Percentiles rank a stretch among this genome's conserved stretches.
phyloP scores from a whole-genome alignment of 1,140 invertebrate genomes.

The Zophobas morio region DNA sequence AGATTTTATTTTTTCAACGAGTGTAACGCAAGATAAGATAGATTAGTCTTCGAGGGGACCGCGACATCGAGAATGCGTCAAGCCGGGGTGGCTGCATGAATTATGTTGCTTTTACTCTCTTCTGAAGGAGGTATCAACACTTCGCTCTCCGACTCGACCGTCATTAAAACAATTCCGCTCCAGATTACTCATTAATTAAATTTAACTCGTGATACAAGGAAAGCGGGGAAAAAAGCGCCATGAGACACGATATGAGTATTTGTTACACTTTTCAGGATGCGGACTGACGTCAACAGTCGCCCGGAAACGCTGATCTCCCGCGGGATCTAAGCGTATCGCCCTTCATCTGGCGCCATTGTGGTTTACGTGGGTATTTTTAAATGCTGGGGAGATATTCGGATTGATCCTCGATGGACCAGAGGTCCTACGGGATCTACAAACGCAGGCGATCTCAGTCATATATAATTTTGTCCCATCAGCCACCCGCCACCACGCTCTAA shows the following conservation, averaged over 20 bases:
- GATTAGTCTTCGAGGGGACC: constrained; percentile 49
- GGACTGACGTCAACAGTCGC: constrained; percentile 23
- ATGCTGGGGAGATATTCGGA: constrained; percentile 2
- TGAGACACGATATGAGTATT: background rate
- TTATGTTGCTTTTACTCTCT: constrained; percentile 28
- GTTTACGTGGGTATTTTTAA: background rate
- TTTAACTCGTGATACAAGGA: background rate
- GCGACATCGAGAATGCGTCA: constrained; percentile 43
- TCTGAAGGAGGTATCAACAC: constrained; percentile 31
- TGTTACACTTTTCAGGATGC: constrained; percentile 20
- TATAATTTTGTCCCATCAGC: too few species aligned
- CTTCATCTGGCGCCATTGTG: constrained; percentile 29
- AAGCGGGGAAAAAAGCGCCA: background rate
- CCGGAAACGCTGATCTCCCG: constrained; percentile 37
- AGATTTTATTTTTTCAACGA: constrained; percentile 29
- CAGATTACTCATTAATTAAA: constrained; percentile 37
- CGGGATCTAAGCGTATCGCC: constrained; percentile 21
- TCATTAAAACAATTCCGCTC: constrained; percentile 28
- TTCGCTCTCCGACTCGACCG: background rate
- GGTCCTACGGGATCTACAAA: too few species aligned
- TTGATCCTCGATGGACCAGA: background rate
- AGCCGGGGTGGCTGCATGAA: constrained; percentile 34
- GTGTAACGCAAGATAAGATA: constrained; percentile 46
- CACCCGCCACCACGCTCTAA: background rate
- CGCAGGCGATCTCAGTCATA: too few species aligned